Evolutionary conservation across 2,888 invertebrate species (phyloP).

Genomic region (Hirtodrosophila histrioides): DNA sequence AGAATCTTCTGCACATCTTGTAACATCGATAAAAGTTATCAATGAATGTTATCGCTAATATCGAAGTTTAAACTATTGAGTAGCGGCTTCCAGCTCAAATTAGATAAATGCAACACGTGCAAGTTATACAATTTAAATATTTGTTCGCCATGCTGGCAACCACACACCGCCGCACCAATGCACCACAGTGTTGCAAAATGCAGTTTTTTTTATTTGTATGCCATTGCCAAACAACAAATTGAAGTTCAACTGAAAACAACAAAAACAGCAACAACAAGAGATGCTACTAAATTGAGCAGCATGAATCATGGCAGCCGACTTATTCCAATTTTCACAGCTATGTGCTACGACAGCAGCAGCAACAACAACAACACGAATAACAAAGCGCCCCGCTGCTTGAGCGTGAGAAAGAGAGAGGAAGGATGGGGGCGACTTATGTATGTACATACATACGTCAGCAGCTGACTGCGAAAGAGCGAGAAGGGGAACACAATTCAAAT

Average conservation of each 20-base stretch:
- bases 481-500: slow-evolving; percentile 16
- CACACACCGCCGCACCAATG: no score
- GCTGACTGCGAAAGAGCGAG: slow-evolving; percentile 15
- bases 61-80: no score
- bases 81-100: no score
- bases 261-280: background rate
- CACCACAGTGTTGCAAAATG: slow-evolving; percentile 48
- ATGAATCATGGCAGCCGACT: slow-evolving; percentile 59
- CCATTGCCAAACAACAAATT: slow-evolving; percentile 63
- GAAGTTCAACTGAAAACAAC: slow-evolving; percentile 52
- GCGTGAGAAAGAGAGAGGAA: slow-evolving; percentile 11
- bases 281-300: slow-evolving; percentile 36
- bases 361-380: slow-evolving; percentile 21
- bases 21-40: no score
- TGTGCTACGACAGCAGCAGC: slow-evolving; percentile 31
- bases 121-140: background rate
- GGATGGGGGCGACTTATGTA: slow-evolving; percentile 16
- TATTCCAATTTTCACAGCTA: slow-evolving; percentile 64
- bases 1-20: no score
- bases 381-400: slow-evolving; percentile 47
- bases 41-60: no score
- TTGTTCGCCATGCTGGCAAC: background rate
- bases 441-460: slow-evolving; percentile 45
- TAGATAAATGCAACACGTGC: background rate
- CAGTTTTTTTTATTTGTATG: slow-evolving; percentile 18